Evolutionary conservation across 2,888 invertebrate species (phyloP).

Genomic region (Napeogenes sylphis): DNA sequence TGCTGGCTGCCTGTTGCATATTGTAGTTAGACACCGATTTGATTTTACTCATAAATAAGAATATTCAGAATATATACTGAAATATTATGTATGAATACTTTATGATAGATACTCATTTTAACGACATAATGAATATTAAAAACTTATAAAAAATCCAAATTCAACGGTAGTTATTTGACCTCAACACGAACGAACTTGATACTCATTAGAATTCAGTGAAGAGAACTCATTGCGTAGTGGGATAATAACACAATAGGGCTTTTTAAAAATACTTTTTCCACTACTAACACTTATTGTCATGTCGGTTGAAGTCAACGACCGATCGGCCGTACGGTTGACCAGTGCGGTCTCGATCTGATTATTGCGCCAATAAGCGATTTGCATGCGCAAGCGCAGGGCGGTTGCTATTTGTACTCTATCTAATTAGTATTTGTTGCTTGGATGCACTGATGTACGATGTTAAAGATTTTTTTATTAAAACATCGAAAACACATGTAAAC

Average conservation of each 20-base stretch:
- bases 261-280: constrained; percentile 11
- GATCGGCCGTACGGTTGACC: constrained; percentile 59
- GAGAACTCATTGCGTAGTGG: background rate
- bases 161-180: too few relatives aligned
- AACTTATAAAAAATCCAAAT: too few relatives aligned
- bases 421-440: constrained; percentile 22
- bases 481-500: background rate
- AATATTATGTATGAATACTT: too few relatives aligned
- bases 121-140: too few relatives aligned
- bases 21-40: background rate
- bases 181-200: background rate
- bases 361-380: constrained; percentile 70
- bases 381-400: constrained; percentile 55
- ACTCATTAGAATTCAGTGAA: constrained; percentile 6
- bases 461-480: background rate
- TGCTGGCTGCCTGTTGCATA: constrained; percentile 4
- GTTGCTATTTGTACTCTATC: constrained; percentile 39
- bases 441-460: background rate
- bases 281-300: constrained; percentile 25
- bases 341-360: constrained; percentile 73
- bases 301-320: constrained; percentile 57
- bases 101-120: too few relatives aligned
- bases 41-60: background rate
- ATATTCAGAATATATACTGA: too few relatives aligned
- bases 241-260: constrained; percentile 10